Conservation (phyloP, 2,888 invertebrate genomes). For the Eilema griseolum region DNA sequence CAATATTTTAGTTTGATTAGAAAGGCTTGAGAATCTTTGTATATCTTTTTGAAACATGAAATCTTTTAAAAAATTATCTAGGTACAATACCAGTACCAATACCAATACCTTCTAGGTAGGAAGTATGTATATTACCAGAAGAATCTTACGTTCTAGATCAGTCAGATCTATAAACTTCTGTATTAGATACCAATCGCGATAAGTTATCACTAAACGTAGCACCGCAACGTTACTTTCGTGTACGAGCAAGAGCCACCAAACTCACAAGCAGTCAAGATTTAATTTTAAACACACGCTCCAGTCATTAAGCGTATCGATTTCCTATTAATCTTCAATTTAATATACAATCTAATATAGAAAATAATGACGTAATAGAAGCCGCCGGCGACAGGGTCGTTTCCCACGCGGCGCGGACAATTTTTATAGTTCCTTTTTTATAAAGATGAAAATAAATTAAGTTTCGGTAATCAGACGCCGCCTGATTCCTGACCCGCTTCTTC, state of each 20-base stretch:
- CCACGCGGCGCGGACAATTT: constrained; percentile 83
- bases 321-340: constrained; percentile 85
- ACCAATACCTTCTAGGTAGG: too few species aligned
- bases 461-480: constrained; percentile 83
- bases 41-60: neutral
- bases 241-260: constrained; percentile 11
- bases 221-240: neutral
- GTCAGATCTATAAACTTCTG: neutral
- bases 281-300: constrained; percentile 63
- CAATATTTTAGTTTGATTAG: constrained; percentile 1
- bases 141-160: neutral
- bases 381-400: constrained; percentile 85
- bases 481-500: constrained; percentile 81
- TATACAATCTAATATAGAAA: constrained; percentile 85
- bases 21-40: constrained; percentile 1
- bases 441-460: constrained; percentile 86
- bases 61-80: neutral
- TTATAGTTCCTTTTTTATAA: constrained; percentile 73
- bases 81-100: too few species aligned
- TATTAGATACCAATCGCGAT: neutral
- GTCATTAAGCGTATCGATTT: constrained; percentile 80
- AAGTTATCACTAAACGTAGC: neutral
- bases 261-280: constrained; percentile 37
- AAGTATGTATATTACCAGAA: neutral
- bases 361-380: constrained; percentile 86